A percentile compares a stretch with the other conserved stretches of the same genome.
phyloP scores from a whole-genome alignment of 2,888 invertebrate genomes.

The Hypena proboscidalis region DNA sequence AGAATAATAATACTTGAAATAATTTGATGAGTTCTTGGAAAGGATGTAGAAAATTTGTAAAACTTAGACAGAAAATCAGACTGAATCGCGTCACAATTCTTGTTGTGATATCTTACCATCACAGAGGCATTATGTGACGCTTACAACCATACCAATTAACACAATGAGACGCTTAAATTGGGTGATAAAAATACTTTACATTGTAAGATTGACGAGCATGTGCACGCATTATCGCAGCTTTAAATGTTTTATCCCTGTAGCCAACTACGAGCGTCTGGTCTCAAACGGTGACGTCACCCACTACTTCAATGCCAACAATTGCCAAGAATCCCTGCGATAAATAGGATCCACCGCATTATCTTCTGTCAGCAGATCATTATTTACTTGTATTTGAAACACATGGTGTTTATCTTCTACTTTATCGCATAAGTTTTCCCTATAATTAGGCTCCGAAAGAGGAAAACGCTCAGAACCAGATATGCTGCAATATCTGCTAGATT shows the following conservation, averaged over 20 bases:
- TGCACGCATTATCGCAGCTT: conserved; percentile 4
- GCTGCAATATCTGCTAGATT: background rate
- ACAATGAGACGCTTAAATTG: conserved; percentile 5
- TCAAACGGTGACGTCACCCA: conserved; percentile 38
- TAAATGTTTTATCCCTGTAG: conserved; percentile 17
- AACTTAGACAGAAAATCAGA: too few relatives aligned
- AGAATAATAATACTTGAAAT: too few relatives aligned
- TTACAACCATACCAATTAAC: background rate
- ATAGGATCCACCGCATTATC: conserved; percentile 24
- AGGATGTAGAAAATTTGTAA: too few relatives aligned
- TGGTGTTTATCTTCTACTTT: conserved; percentile 10
- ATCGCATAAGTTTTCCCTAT: conserved; percentile 5
- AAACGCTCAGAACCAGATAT: background rate
- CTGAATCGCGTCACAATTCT: too few relatives aligned
- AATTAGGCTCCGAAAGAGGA: conserved; percentile 1
- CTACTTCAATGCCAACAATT: conserved; percentile 49
- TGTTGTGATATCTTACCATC: background rate
- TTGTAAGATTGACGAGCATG: conserved; percentile 13
- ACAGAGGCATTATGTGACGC: background rate
- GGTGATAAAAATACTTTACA: background rate
- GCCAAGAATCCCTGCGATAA: conserved; percentile 44
- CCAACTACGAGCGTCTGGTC: conserved; percentile 13
- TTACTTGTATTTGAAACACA: conserved; percentile 22
- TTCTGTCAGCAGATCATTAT: conserved; percentile 18
- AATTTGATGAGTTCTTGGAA: too few relatives aligned